Base-by-base conservation (phyloP, 2,113 vertebrate genomes). In the Lota lota region DNA sequence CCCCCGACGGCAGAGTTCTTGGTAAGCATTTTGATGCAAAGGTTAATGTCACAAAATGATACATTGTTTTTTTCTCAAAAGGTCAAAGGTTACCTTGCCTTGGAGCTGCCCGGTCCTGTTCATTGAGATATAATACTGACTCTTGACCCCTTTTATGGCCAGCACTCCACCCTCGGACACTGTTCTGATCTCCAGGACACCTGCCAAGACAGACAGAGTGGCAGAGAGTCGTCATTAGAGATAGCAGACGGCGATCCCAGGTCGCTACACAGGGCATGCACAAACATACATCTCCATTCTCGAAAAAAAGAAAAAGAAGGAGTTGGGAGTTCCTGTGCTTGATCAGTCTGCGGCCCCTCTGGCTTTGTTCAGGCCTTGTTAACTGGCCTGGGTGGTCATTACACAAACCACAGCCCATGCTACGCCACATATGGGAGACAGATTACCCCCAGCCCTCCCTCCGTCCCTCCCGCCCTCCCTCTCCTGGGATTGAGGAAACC, bases 91-190 rank as follows among this genome's bases (percentile, higher is more conserved):
- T 97, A 99, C 97, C 96, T 96, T 98, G 87, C 95, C 95, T 85
- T 97, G 95, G 75, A 99, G 93, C 74, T 94, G 93, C 87, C 97
- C 97, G 79, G 93, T 93, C 76, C 92, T 96, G 87, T 93, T 97
- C 97, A 99, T 99, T 71, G 94, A 94, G 85, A 99, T 93, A 57
- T 97, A 99, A 65, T 94, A 95, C 92, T 98, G 96, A 85, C 97
- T 99, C 88, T 98, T 96, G 78, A 99, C 91, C 61, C 97, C 96
- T 92, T 97, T 98, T 85, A 99, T 98, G 77, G 96, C 97, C 88
- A 93, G 86, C 28, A 98, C 90, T 67, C 96, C 94, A 70, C 96
- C 95, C 85, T 98, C 94, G 4, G 95, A 95, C 85, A 99, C 95
- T 2, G 97, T 98, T 88, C 96, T 93, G 87, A 98, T 98, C 92